Percentiles rank a stretch among this genome's conserved stretches.
These are phyloP conservation scores for Eubucco bourcierii DNA, from an alignment of 2,113 vertebrate species.

Conservation along the genomic window DNA sequence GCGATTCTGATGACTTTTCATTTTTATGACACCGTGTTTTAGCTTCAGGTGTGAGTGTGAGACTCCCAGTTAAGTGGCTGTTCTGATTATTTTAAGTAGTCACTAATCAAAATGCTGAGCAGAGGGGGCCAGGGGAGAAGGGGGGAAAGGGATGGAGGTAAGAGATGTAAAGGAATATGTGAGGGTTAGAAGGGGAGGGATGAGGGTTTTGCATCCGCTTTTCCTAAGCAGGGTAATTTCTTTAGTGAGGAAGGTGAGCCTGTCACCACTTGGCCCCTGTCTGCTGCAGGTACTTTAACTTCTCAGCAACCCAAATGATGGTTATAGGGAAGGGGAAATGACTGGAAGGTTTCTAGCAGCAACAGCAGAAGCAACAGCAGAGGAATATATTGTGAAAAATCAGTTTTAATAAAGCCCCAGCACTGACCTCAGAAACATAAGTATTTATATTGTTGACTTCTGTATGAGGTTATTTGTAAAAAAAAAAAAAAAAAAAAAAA, in stretches of 20 bases:
- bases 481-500: not conserved
- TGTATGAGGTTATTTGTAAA: constrained; percentile 72
- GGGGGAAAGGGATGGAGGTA: not conserved
- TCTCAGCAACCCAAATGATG: not conserved
- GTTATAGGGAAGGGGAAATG: not conserved
- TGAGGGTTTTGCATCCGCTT: not conserved
- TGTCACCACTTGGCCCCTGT: not conserved
- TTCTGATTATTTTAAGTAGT: constrained; percentile 57
- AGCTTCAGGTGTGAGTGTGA: constrained; percentile 45
- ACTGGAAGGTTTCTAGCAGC: constrained; percentile 49
- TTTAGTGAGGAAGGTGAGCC: not conserved
- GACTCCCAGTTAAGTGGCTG: constrained; percentile 48
- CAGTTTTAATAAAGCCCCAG: constrained; percentile 80
- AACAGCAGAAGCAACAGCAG: constrained; percentile 10
- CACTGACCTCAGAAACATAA: constrained; percentile 73
- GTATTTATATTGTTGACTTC: constrained; percentile 80
- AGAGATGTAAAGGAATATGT: not conserved
- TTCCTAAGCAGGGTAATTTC: constrained; percentile 18
- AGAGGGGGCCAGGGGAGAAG: not conserved
- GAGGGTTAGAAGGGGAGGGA: not conserved
- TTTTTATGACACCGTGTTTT: constrained; percentile 64
- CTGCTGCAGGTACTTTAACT: not conserved
- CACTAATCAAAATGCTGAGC: constrained; percentile 39
- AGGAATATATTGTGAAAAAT: constrained; percentile 77
- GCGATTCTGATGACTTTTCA: constrained; percentile 38